These are phyloP conservation scores for Lymantria dispar DNA, from an alignment of 2,888 invertebrate genomes.

Conservation along the genomic window DNA sequence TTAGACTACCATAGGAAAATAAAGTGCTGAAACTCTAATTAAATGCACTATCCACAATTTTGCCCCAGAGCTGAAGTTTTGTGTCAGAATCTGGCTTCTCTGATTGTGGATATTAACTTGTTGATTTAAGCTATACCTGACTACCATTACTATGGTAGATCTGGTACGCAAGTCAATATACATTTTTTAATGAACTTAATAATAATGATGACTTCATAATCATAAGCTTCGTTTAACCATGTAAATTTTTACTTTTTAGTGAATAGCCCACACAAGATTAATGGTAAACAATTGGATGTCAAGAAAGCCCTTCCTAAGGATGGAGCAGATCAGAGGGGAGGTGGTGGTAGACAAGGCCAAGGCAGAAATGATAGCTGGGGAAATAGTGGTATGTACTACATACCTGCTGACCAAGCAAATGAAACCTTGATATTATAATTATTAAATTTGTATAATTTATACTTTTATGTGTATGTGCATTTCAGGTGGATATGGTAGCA, in stretches of 20 bases:
- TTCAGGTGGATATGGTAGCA: constrained; percentile 79
- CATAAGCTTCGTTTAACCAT: background rate
- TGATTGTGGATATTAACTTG: constrained; percentile 73
- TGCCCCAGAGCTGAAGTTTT: constrained; percentile 73
- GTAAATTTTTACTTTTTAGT: constrained; percentile 67
- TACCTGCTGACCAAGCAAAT: background rate
- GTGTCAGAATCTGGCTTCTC: constrained; percentile 75
- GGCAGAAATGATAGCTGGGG: constrained; percentile 67
- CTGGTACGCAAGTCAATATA: constrained; percentile 76
- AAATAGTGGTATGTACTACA: constrained; percentile 31
- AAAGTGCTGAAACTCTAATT: no score
- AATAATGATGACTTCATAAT: background rate
- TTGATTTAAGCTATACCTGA: constrained; percentile 78
- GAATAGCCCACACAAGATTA: constrained; percentile 92
- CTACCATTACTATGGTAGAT: constrained; percentile 47
- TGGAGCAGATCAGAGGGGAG: constrained; percentile 81
- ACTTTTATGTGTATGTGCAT: constrained; percentile 14
- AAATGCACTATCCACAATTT: constrained; percentile 51
- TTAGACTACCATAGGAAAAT: no score
- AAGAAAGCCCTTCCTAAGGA: constrained; percentile 96
- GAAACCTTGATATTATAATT: no score
- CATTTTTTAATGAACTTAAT: constrained; percentile 31
- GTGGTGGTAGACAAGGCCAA: constrained; percentile 76
- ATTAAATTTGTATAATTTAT: background rate
- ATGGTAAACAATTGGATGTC: constrained; percentile 94